phyloP scores from a whole-genome alignment of 2,113 vertebrate species.

The Lepus americanus region DNA sequence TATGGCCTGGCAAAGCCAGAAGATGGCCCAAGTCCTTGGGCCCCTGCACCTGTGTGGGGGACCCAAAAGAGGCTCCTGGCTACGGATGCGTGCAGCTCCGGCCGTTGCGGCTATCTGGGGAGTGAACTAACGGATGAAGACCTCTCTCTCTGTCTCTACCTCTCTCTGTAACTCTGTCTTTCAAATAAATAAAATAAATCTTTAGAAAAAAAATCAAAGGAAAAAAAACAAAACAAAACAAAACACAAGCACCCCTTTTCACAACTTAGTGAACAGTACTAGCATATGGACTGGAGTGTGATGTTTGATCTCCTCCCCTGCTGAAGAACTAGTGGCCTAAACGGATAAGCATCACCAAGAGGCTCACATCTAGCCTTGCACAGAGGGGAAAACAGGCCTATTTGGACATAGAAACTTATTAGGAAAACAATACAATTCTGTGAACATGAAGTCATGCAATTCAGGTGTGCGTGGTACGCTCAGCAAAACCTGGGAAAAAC shows the following conservation, averaged over 20 bases:
- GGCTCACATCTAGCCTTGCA: not conserved
- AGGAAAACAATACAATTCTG: not conserved
- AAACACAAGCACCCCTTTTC: not conserved
- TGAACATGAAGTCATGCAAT: not conserved
- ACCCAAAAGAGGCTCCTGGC: too few species aligned
- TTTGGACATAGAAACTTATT: constrained; percentile 15
- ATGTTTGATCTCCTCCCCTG: not conserved
- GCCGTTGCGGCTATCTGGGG: too few species aligned
- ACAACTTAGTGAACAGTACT: not conserved
- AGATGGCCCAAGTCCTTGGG: too few species aligned
- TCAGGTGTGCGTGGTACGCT: not conserved
- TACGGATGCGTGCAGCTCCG: too few species aligned
- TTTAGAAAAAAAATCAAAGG: not conserved
- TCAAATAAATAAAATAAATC: too few species aligned
- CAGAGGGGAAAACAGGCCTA: constrained; percentile 9
- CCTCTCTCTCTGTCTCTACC: too few species aligned
- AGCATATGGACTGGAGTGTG: not conserved
- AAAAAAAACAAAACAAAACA: not conserved
- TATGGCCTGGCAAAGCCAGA: too few species aligned
- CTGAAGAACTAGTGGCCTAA: not conserved
- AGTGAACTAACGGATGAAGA: too few species aligned
- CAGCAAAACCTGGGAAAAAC: not conserved
- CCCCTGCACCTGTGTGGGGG: too few species aligned
- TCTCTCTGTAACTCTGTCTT: too few species aligned
- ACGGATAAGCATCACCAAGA: not conserved